Conservation (phyloP, 1,140 invertebrate species). For the Saccostrea echinata region DNA sequence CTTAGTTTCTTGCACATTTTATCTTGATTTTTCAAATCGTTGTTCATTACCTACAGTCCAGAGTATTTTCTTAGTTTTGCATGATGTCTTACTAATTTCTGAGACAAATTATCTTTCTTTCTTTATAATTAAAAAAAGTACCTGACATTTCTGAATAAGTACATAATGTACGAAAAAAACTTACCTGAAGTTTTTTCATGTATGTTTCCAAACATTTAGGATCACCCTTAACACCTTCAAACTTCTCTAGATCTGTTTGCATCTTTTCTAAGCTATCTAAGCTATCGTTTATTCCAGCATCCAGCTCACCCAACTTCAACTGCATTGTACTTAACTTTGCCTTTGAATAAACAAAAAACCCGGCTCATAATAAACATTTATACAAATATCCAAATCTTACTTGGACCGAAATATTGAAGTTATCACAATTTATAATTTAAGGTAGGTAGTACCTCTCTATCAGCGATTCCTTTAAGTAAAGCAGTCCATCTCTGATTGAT, state of each 20-base stretch:
- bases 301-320: conserved; percentile 96
- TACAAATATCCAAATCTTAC: not conserved
- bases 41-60: conserved; percentile 67
- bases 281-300: conserved; percentile 95
- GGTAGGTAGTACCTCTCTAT: conserved; percentile 85
- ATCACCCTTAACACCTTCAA: conserved; percentile 92
- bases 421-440: not conserved
- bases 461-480: conserved; percentile 92
- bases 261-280: conserved; percentile 82
- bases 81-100: not conserved
- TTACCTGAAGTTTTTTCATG: conserved; percentile 93
- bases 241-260: conserved; percentile 80
- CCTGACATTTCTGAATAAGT: no score
- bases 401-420: not conserved
- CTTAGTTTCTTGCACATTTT: conserved; percentile 86
- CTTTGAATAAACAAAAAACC: conserved; percentile 58
- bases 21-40: conserved; percentile 73
- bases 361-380: not conserved
- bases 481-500: conserved; percentile 96
- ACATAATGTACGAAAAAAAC: not conserved
- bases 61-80: not conserved
- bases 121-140: not conserved
- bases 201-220: conserved; percentile 98
- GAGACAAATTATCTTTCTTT: not conserved
- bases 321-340: conserved; percentile 94